Conservation (phyloP, 2,797 vertebrate genomes). For the Tauraco hartlaubi region DNA sequence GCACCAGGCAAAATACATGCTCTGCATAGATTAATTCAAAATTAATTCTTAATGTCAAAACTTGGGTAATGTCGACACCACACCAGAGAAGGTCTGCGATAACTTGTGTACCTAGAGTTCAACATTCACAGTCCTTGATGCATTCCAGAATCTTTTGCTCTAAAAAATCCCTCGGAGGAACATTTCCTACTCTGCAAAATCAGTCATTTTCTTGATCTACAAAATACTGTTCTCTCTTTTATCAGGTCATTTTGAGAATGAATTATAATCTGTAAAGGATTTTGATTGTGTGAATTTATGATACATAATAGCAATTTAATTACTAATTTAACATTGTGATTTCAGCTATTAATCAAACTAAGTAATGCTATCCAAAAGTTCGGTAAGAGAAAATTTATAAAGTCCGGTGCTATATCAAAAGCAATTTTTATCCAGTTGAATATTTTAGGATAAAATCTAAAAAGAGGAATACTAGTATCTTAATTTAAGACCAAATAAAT, state of each 20-base stretch:
- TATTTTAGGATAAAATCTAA: neutral
- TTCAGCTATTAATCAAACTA: slow-evolving; percentile 10
- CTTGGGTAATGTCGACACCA: neutral
- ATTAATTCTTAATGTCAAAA: neutral
- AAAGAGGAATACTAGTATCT: neutral
- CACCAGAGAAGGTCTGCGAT: neutral
- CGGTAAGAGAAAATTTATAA: neutral
- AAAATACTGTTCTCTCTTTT: neutral
- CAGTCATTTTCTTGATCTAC: neutral
- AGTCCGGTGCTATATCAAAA: neutral
- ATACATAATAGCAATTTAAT: neutral
- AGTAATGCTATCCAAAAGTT: neutral
- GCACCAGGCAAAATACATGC: neutral
- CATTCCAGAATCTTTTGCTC: neutral
- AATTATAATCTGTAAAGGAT: neutral
- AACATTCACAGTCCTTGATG: neutral
- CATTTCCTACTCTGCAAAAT: neutral
- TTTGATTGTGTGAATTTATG: neutral
- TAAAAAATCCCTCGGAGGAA: neutral
- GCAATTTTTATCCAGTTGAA: neutral
- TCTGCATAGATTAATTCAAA: neutral
- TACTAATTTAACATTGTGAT: neutral
- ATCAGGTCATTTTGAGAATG: neutral
- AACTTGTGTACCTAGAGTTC: neutral
- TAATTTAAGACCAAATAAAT: neutral